Evolutionary conservation across 2,113 vertebrate genomes (phyloP), one percentile per base, ranked within the genome.

Genomic region (Bujurquina vittata): DNA sequence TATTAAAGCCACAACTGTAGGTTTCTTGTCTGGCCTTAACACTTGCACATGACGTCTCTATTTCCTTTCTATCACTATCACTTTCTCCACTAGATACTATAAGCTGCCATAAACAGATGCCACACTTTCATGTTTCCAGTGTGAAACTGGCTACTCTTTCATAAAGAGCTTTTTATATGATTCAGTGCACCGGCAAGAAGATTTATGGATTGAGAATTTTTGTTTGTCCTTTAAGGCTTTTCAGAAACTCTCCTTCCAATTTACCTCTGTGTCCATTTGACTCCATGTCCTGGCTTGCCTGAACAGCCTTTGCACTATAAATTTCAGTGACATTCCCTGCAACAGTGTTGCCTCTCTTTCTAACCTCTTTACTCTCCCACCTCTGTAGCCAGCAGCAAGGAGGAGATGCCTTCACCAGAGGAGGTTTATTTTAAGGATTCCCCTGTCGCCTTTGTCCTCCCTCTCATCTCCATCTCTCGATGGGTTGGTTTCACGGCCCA

Each of bases 351-450:
- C 88, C 77, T 84, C 79, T 61, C 83, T 67, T 62, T 83, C 72
- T 84, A 85, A 82, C 83, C 65, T 76, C 87, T 37, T 55, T 78
- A 5, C 83, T 72, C 81, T 54, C 77, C 81, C 57, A 81, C 86
- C 72, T 87, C 79, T 40, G 57, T 57, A 56, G 87, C 74, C 72
- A 83, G 78, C 92, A 93, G 91, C 85, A 11, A 88, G 88, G 89
- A 90, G 73, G 84, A 92, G 86, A 92, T 93, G 87, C 91, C 91
- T 92, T 91, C 87, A 92, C 91, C 91, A 79, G 88, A 87, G 84
- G 82, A 91, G 92, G 91, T 83, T 94, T 92, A 89, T 90, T 94
- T 91, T 87, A 83, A 88, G 92, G 90, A 91, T 87, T 92, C 89
- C 91, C 87, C 89, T 84, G 86, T 78, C 80, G 67, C 83, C 76